A percentile compares a stretch with the other conserved stretches of the same genome.
These are phyloP conservation scores for Dorcus parallelipipedus DNA, from an alignment of 2,888 invertebrate species.

Conservation along the genomic window DNA sequence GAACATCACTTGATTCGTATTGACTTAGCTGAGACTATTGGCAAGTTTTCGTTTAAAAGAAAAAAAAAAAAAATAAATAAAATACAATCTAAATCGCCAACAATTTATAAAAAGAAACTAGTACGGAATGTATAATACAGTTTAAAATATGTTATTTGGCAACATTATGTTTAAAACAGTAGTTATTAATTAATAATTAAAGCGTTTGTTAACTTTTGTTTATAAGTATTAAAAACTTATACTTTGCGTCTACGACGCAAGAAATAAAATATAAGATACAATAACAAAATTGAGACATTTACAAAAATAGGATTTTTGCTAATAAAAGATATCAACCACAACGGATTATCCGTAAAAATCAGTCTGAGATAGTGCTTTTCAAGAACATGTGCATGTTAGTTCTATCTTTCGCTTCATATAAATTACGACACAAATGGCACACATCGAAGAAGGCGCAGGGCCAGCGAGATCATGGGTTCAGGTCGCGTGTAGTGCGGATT, in stretches of 20 bases:
- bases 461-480: constrained; percentile 33
- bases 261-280: constrained; percentile 43
- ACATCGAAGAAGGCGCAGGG: constrained; percentile 33
- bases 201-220: constrained; percentile 44
- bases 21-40: constrained; percentile 36
- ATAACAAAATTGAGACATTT: constrained; percentile 42
- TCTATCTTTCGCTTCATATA: constrained; percentile 17
- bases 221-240: constrained; percentile 24
- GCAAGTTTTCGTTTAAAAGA: constrained; percentile 22
- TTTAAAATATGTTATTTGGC: constrained; percentile 52
- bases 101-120: constrained; percentile 37
- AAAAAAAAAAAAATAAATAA: constrained; percentile 27
- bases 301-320: constrained; percentile 43
- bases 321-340: constrained; percentile 1
- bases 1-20: constrained; percentile 28
- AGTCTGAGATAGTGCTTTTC: constrained; percentile 32
- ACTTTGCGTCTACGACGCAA: constrained; percentile 35
- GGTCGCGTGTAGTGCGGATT: constrained; percentile 23
- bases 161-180: constrained; percentile 43
- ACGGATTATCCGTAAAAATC: constrained; percentile 24
- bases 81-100: constrained; percentile 33
- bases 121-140: constrained; percentile 50
- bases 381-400: neutral
- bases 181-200: constrained; percentile 30
- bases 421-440: constrained; percentile 34